phyloP scores from a whole-genome alignment of 2,113 vertebrate genomes.

The Quiscalus mexicanus region DNA sequence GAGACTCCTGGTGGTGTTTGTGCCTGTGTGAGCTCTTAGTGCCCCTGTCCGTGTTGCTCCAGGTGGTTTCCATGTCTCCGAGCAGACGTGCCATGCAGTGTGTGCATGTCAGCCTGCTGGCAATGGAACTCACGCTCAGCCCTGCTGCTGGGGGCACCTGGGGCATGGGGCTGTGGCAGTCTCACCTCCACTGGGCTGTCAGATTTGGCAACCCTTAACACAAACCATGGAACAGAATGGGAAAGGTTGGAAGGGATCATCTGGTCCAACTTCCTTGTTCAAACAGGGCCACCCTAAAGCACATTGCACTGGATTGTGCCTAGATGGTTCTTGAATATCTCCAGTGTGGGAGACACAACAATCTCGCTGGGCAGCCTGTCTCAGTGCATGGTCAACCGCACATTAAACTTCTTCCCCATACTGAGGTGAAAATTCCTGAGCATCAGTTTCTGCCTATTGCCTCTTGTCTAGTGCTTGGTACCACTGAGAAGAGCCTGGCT shows the following conservation, averaged over 20 bases:
- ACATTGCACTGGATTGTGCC: neutral
- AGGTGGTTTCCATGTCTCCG: accelerated
- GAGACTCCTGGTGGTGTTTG: neutral
- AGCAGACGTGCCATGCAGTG: accelerated
- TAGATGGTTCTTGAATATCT: neutral
- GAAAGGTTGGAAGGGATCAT: neutral
- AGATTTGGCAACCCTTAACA: neutral
- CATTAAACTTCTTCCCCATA: neutral
- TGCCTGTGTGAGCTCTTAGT: accelerated
- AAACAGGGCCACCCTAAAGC: neutral
- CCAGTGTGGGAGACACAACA: neutral
- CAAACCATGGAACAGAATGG: neutral
- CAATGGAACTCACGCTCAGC: accelerated
- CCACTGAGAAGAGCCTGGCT: accelerated
- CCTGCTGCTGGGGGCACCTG: accelerated
- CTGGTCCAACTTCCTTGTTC: neutral
- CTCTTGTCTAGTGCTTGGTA: neutral
- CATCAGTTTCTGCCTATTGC: neutral
- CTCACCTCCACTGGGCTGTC: neutral
- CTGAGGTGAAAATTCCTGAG: neutral
- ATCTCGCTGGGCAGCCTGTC: neutral
- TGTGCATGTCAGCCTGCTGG: accelerated
- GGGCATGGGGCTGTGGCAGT: accelerated
- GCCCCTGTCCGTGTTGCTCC: accelerated
- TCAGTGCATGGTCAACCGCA: neutral